Evolutionary conservation across 2,113 vertebrate genomes (phyloP).

Genomic region (Amblyopsis rosae): DNA sequence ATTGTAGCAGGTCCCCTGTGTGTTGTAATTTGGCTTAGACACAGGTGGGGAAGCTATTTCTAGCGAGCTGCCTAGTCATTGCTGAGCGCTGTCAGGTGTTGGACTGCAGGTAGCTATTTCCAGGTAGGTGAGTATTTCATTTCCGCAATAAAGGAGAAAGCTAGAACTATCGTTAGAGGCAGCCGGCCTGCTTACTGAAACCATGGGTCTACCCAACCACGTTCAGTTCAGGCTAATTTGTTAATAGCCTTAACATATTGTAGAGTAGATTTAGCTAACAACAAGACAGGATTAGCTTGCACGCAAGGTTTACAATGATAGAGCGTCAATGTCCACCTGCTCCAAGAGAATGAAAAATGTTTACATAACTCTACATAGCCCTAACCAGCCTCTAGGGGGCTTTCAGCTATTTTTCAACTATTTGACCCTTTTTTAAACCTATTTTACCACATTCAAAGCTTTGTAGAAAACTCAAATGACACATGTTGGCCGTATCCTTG

Average conservation of each 20-base stretch:
- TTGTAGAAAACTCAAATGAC: background rate
- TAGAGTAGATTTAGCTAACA: no score
- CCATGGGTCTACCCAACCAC: no score
- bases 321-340: no score
- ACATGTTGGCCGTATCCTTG: background rate
- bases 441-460: background rate
- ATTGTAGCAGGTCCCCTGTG: constrained; percentile 60
- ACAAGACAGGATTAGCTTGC: no score
- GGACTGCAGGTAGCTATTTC: constrained; percentile 38
- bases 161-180: background rate
- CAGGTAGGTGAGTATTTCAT: constrained; percentile 6
- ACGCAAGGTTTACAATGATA: no score
- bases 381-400: no score
- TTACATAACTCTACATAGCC: no score
- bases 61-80: constrained; percentile 22
- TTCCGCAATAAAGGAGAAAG: constrained; percentile 3
- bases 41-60: constrained; percentile 56
- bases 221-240: no score
- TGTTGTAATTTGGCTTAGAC: constrained; percentile 59
- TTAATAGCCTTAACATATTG: no score
- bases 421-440: background rate
- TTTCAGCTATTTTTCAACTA: no score
- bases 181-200: no score
- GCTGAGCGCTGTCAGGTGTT: constrained; percentile 42
- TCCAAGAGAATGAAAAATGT: no score